Conservation (phyloP, 2,797 vertebrate genomes). For the Thamnophis elegans region DNA sequence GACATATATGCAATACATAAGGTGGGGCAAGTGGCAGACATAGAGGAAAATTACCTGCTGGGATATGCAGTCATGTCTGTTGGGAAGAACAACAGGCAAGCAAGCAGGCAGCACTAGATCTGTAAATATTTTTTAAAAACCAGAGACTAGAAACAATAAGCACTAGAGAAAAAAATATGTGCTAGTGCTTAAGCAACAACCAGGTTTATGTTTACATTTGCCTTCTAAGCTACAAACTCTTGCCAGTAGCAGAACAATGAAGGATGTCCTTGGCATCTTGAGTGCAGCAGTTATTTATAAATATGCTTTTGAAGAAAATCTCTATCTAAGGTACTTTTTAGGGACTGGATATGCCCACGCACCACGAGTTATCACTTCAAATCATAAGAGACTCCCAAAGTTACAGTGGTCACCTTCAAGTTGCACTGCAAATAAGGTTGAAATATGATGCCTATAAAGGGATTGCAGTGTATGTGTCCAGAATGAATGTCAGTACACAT, state of each 20-base stretch:
- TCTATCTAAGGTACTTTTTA: neutral
- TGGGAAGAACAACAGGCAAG: neutral
- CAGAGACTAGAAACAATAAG: neutral
- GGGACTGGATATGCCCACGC: neutral
- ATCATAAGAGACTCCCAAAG: neutral
- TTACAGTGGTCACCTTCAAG: neutral
- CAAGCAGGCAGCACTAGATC: neutral
- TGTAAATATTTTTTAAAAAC: neutral
- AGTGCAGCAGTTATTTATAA: neutral
- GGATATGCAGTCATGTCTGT: neutral
- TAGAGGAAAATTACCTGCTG: neutral
- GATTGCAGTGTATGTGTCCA: neutral
- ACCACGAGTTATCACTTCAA: neutral
- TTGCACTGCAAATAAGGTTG: neutral
- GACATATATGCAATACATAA: neutral
- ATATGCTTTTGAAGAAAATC: neutral
- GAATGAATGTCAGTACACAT: neutral
- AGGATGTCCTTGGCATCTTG: neutral
- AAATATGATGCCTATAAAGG: neutral
- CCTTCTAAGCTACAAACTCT: neutral
- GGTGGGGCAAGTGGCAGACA: neutral
- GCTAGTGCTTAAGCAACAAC: conserved; percentile 9
- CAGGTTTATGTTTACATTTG: neutral
- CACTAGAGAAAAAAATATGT: neutral
- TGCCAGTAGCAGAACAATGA: conserved; percentile 2